Base-by-base conservation (phyloP, 2,113 vertebrate genomes). In the Dromaius novaehollandiae region DNA sequence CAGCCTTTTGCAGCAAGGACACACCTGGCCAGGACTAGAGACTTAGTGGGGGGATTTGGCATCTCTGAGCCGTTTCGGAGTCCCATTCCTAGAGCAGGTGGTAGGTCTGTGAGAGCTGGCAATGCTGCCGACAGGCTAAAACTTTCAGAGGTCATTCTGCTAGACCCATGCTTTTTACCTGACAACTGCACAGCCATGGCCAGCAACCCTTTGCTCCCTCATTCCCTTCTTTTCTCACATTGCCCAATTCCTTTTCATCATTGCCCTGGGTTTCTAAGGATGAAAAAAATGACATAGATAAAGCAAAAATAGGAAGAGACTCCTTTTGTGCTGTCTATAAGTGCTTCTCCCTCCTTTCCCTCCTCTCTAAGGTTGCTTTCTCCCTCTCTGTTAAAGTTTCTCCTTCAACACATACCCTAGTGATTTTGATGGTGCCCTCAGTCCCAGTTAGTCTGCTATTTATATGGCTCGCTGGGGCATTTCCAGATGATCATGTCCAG, bases 101-200 rank as follows among this genome's bases (percentile, higher is more conserved):
- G 2, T 7, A 5, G 55, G 32, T 0, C 3, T 3, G 3, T 4
- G 36, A 53, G 42, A 50, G 20, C 34, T 55, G 16, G 2, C 36
- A 32, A 76, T 20, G 30, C 25, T 55, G 30, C 17, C 42, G 74
- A 66, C 24, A 38, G 16, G 24, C 66, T 80, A 58, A 60, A 71
- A 36, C 21, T 73, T 13, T 22, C 51, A 44, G 66, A 55, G 4
- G 8, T 42, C 5, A 11, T 66, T 77, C 64, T 71, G 9, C 40
- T 65, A 91, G 51, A 66, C 16, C 22, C 16, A 3, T 34, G 34
- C 19, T 82, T 85, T 34, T 5, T 25, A 48, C 30, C 22, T 58
- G 55, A 46, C 56, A 87, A 69, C 21, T 40, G 25, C 70, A 53
- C 19, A 85, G n/a, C 19, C 9, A 6, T 36, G n/a, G 9, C 24